Evolutionary conservation across 2,113 vertebrate species (phyloP).

Genomic region (Myotis lucifugus): DNA sequence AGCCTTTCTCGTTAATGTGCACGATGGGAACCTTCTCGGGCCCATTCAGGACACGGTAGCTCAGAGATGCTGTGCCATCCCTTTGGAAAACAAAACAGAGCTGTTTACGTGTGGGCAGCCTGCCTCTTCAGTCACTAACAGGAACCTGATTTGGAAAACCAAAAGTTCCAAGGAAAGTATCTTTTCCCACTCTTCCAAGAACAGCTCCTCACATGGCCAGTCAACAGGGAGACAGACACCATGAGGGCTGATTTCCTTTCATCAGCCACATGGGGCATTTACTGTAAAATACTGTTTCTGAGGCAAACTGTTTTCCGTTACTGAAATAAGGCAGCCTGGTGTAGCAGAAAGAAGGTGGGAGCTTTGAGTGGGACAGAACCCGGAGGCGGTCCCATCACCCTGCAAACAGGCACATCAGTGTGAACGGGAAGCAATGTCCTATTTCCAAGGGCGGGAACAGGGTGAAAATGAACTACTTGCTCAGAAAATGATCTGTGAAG

Average conservation of each 20-base stretch:
- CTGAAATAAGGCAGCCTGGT: neutral
- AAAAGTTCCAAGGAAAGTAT: neutral
- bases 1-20: slow-evolving; percentile 90
- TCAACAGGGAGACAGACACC: neutral
- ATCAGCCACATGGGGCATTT: neutral
- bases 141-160: neutral
- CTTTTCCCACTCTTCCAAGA: neutral
- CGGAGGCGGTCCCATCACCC: fast-evolving
- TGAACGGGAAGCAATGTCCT: neutral
- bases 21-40: slow-evolving; percentile 88
- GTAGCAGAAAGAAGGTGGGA: fast-evolving
- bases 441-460: neutral
- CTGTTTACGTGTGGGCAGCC: fast-evolving
- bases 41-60: slow-evolving; percentile 89
- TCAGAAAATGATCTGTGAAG: neutral
- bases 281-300: fast-evolving
- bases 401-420: neutral
- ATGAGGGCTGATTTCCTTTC: neutral
- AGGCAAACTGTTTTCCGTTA: neutral
- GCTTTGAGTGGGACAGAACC: neutral
- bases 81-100: slow-evolving; percentile 79
- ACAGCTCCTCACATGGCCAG: neutral
- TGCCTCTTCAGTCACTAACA: neutral
- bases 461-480: neutral
- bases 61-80: slow-evolving; percentile 88